Evolutionary conservation across 2,888 invertebrate genomes (phyloP), one percentile per base, ranked within the genome.

Genomic region (Hecatera dysodea): DNA sequence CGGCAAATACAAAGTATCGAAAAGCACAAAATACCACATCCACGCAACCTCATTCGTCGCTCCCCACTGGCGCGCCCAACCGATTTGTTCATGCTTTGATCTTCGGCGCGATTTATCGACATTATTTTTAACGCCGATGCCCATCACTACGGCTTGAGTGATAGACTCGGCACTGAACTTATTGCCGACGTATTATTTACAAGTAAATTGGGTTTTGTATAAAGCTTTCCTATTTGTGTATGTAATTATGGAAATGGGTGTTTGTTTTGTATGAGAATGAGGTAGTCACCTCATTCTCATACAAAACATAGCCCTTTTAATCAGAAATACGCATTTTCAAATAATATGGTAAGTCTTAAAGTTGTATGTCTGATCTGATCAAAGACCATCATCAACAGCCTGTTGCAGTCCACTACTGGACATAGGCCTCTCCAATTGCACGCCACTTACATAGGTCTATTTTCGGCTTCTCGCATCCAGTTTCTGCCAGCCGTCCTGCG

Each of bases 21-120:
- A 9, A 11, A 46, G 29, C 55, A 19, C 9, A 36, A 12, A 12
- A 60, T 82, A 53, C 88, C 92, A 42, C 83, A 90, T 93, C 93
- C 88, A 83, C 22, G 24, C 52, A 22, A 33, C 39, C 61, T 53
- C 46, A 48, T 89, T 90, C 83, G 19, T 15, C 66, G 27, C 44
- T 87, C 87, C 15, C 9, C 46, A 44, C 33, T 55, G 85, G 84
- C 88, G 87, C 90, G 88, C 92, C 91, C 91, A 90, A 88, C 90
- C 94, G 95, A 95, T 95, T 94, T 95, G 95, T 94, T 94, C 93
- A 89, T 93, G 93, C 95, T 95, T 95, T 95, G 95, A 96, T 95
- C 95, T 94, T 91, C 86, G 88, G 85, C 92, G 90, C 90, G 95
- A 96, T 95, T 95, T 96, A 95, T 95, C 93, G 95, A 93, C 93